A percentile compares a stretch with the other conserved stretches of the same genome.
Evolutionary conservation across 1,140 invertebrate species (phyloP).

Genomic region (Caenorhabditis inopinata): DNA sequence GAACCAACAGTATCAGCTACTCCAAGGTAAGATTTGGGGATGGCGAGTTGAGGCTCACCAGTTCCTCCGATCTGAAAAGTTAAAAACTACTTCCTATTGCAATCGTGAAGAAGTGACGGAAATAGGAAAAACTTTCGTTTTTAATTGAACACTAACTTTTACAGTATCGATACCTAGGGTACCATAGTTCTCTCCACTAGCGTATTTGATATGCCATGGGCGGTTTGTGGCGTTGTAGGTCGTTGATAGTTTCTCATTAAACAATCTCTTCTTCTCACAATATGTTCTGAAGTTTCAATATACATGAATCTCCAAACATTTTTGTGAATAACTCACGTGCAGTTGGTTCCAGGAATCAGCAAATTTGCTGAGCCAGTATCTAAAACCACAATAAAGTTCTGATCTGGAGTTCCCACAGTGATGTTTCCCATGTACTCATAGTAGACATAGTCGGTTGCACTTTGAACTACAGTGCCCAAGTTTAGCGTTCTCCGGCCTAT

Average conservation of each 20-base stretch:
- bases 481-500: neutral
- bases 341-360: slow-evolving; percentile 33
- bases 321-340: slow-evolving; percentile 4
- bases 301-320: neutral
- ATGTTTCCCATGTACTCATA: slow-evolving; percentile 42
- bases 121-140: neutral
- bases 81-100: no score
- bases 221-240: slow-evolving; percentile 39
- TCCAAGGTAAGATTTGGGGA: slow-evolving; percentile 43
- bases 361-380: slow-evolving; percentile 45
- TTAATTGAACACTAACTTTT: neutral
- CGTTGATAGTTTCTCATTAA: slow-evolving; percentile 6
- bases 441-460: slow-evolving; percentile 34
- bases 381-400: slow-evolving; percentile 36
- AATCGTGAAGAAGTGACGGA: no score
- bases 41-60: slow-evolving; percentile 29
- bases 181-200: slow-evolving; percentile 42
- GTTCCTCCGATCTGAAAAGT: slow-evolving; percentile 36
- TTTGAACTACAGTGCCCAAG: neutral
- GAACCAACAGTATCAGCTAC: slow-evolving; percentile 36
- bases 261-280: slow-evolving; percentile 9
- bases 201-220: slow-evolving; percentile 40
- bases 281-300: neutral
- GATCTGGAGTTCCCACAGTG: slow-evolving; percentile 40
- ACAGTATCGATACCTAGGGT: slow-evolving; percentile 4